Evolutionary conservation across 2,113 vertebrate genomes (phyloP).

Genomic region (Pelecanoides urinatrix): DNA sequence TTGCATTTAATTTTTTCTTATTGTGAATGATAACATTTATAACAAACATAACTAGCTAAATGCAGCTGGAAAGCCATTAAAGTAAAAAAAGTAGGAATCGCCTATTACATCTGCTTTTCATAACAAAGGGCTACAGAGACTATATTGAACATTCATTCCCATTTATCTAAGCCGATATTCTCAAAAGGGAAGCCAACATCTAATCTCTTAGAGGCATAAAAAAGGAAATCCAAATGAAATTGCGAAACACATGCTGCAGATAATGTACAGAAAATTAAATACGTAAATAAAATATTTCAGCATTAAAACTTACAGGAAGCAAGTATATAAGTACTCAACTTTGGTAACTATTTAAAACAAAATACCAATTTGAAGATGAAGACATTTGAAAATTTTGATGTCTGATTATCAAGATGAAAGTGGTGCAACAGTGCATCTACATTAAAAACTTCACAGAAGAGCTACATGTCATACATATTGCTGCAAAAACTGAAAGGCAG

Average conservation of each 20-base stretch:
- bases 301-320: background rate
- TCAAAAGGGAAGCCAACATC: background rate
- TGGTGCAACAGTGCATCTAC: background rate
- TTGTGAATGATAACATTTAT: background rate
- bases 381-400: background rate
- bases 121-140: background rate
- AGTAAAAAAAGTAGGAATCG: background rate
- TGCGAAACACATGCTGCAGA: background rate
- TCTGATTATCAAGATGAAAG: background rate
- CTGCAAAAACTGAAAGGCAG: background rate
- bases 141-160: background rate
- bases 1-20: background rate
- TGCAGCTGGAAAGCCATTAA: background rate
- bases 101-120: background rate
- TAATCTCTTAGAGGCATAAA: background rate
- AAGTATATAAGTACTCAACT: background rate
- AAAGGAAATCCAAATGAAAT: background rate
- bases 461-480: fast-evolving
- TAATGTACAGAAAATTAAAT: background rate
- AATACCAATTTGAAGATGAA: background rate
- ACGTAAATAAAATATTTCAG: background rate
- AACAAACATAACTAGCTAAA: background rate
- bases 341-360: background rate
- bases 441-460: background rate
- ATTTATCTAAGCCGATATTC: background rate